Evolutionary conservation across 2,888 invertebrate genomes (phyloP), one percentile per base, ranked within the genome.

Genomic region (Molorchus minor): DNA sequence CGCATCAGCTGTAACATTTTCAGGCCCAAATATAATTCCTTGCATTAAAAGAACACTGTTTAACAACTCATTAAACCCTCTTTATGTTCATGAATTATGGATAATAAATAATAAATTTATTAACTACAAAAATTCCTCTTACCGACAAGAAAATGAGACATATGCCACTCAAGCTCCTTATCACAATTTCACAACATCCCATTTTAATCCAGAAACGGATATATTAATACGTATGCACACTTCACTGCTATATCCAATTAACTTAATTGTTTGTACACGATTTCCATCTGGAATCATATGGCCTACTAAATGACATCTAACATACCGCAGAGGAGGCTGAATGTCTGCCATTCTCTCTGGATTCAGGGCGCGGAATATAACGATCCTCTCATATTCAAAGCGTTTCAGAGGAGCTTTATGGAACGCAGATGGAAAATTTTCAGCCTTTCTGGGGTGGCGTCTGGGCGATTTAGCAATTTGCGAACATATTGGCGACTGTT

Each of bases 111-210:
- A n/a, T 33, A 33, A 33, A 33, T n/a, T 10, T 10, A 3, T 10
- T 33, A n/a, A 33, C 7, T 38, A 12, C 8, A 15, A 19, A 43
- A 29, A 29, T 25, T 13, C 5, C 13, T 12, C 64, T 64, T 64
- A 64, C 64, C 61, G 56, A 46, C 40, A 64, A 61, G 29, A 54
- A 58, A 21, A 55, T 55, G 19, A 46, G 54, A 15, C 45, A 61
- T 7, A 56, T 51, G 19, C 56, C 61, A 38, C 49, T 52, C 3
- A 61, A 47, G 45, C 64, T 49, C 51, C 54, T 58, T 8, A 54
- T 25, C 3, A 58, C 47, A 12, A 58, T 17, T 36, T 61, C 64
- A n/a, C 61, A 58, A 21, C 64, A 64, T 43, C 56, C 58, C 64
- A 64, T 64, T 49, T 53, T 51, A 13, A 15, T 19, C 36, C 19